Conservation (phyloP, 2,797 vertebrate genomes). For the Sparidentex hasta region DNA sequence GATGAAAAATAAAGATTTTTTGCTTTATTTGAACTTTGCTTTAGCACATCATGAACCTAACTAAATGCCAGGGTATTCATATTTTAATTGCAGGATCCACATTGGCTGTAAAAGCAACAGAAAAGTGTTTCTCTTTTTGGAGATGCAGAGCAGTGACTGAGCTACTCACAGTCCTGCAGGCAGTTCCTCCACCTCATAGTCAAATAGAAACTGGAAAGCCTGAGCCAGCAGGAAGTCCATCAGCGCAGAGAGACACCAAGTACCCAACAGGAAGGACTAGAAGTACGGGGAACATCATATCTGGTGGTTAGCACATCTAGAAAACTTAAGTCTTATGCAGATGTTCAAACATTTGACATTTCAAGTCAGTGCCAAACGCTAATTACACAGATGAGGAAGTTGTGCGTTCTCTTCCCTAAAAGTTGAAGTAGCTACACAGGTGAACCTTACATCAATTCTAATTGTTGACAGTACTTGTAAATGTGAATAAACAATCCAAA, state of each 20-base stretch:
- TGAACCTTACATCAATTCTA: background rate
- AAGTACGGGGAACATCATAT: constrained; percentile 30
- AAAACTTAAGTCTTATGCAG: background rate
- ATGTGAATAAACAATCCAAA: too few species aligned
- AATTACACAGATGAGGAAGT: constrained; percentile 12
- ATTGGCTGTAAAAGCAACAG: background rate
- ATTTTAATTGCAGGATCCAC: constrained; percentile 1
- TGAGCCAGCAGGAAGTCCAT: constrained; percentile 91
- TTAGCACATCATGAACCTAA: background rate
- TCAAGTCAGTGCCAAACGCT: background rate
- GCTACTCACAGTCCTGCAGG: constrained; percentile 96
- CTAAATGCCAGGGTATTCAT: background rate
- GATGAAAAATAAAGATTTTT: constrained; percentile 17
- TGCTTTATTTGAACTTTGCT: background rate
- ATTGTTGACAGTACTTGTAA: background rate
- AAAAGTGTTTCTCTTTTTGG: background rate
- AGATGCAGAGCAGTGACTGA: background rate
- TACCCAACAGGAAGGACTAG: constrained; percentile 94
- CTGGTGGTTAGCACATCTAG: background rate
- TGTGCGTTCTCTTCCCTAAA: constrained; percentile 4
- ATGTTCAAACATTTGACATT: background rate
- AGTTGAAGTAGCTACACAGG: background rate
- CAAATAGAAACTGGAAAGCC: constrained; percentile 86
- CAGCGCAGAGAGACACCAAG: constrained; percentile 92
- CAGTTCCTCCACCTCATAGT: constrained; percentile 89